Evolutionary conservation across 2,888 invertebrate genomes (phyloP), one percentile per base, ranked within the genome.

Genomic region (Tetranychus piercei): DNA sequence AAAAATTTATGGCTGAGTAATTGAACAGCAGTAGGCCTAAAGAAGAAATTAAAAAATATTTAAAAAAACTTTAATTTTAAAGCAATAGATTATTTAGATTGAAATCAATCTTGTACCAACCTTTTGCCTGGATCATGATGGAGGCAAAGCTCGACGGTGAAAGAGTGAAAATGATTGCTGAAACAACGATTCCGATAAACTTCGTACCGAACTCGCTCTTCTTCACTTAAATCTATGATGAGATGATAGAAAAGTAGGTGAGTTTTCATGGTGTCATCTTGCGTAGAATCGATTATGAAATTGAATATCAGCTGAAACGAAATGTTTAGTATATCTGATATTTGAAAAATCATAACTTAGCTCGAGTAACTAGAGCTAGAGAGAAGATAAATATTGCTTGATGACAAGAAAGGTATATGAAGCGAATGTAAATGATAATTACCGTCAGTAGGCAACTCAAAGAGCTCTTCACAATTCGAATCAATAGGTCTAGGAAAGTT

Each of bases 1-100:
- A 92, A 89, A 85, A 91, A 88, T 77, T 87, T 84, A 81, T 92
- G 90, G 73, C 84, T 85, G 76, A 90, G 82, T 72, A 92, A 83
- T 80, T 90, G 88, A 0, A 84, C 83, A 3, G 89, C 87, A 7
- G 87, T 85, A 72, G 91, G 90, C 73, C 80, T 80, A 34, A 34
- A 34, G 5, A 55, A n/a, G 55, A 45, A 73, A 55, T 18, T 9
- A 45, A 18, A 45, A 18, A 64, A 55, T 1, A 5, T 15, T 8
- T 64, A 73, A 44, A 43, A 71, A 23, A n/a, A n/a, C 7, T 15
- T 71, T 6, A 71, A 18, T 71, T 7, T 22, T 2, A 34, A n/a
- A 34, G 1, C 23, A 22, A n/a, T 43, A 9, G 55, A 15, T 15
- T 9, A 55, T 55, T 55, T 55, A 55, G 15, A 55, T 55, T 55